Conservation (phyloP, 1,140 invertebrate species). For the Mizuhopecten yessoensis region DNA sequence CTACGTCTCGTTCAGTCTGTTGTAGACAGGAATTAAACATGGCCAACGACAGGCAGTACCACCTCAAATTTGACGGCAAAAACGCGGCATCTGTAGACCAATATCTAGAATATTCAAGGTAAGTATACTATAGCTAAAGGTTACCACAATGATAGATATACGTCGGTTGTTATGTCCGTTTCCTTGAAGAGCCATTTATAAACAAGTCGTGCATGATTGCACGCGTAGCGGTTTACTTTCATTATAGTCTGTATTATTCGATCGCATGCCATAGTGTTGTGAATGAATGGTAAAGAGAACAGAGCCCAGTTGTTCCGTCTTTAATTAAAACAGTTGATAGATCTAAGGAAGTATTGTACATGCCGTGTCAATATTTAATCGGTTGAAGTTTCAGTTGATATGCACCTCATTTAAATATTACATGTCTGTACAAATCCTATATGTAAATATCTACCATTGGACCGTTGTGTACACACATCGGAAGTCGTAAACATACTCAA, state of each 20-base stretch:
- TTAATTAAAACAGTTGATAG: no score
- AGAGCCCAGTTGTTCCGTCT: no score
- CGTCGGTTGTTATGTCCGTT: not conserved
- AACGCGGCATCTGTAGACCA: conserved; percentile 79
- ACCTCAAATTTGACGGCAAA: conserved; percentile 78
- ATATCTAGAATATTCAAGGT: conserved; percentile 82
- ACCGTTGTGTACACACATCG: not conserved
- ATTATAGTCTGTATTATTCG: not conserved
- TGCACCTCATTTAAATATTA: not conserved
- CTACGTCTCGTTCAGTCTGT: not conserved
- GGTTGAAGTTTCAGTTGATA: not conserved
- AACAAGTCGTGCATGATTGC: not conserved
- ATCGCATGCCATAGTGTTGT: not conserved
- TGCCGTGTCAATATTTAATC: not conserved
- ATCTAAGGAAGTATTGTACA: not conserved
- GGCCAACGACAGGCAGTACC: conserved; percentile 73
- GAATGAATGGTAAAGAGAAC: not conserved
- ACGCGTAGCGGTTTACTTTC: not conserved
- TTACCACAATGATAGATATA: not conserved
- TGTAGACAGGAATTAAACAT: conserved; percentile 44
- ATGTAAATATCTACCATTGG: not conserved
- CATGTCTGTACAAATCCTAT: conserved; percentile 17
- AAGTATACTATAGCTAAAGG: conserved; percentile 45
- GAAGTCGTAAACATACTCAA: not conserved
- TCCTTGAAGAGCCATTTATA: not conserved